These are phyloP conservation scores for Tipula confusa DNA, from an alignment of 2,888 invertebrate genomes.

Conservation along the genomic window DNA sequence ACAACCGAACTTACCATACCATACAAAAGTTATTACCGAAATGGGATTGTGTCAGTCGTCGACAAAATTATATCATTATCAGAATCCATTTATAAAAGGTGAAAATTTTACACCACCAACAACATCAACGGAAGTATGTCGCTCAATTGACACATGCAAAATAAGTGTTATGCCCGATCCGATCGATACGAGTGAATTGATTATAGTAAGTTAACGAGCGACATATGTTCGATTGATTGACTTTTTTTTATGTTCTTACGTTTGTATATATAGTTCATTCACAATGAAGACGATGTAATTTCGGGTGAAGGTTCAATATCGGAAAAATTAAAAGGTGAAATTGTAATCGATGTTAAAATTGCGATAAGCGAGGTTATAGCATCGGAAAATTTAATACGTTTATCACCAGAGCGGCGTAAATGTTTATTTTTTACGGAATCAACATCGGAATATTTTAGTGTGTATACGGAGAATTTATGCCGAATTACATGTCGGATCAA, in stretches of 20 bases:
- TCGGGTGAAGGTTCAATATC: not conserved
- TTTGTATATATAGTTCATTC: not conserved
- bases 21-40: slow-evolving; percentile 42
- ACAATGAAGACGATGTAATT: not conserved
- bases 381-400: slow-evolving; percentile 13
- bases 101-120: slow-evolving; percentile 15
- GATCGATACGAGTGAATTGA: not conserved
- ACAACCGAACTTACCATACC: slow-evolving; percentile 36
- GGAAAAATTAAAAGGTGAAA: slow-evolving; percentile 5
- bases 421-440: slow-evolving; percentile 45
- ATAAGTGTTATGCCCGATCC: not conserved
- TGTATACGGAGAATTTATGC: slow-evolving; percentile 43
- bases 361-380: not conserved
- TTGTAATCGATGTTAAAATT: not conserved
- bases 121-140: not conserved
- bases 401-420: slow-evolving; percentile 44
- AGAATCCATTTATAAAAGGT: slow-evolving; percentile 39
- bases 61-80: slow-evolving; percentile 40
- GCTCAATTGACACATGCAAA: slow-evolving; percentile 26
- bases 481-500: slow-evolving; percentile 45
- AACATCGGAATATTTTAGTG: slow-evolving; percentile 42
- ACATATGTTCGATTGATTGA: no score
- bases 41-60: slow-evolving; percentile 44
- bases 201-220: not conserved
- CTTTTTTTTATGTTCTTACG: not conserved